Evolutionary conservation across 2,797 vertebrate genomes (phyloP), one percentile per base, ranked within the genome.

Genomic region (Brotula barbata): DNA sequence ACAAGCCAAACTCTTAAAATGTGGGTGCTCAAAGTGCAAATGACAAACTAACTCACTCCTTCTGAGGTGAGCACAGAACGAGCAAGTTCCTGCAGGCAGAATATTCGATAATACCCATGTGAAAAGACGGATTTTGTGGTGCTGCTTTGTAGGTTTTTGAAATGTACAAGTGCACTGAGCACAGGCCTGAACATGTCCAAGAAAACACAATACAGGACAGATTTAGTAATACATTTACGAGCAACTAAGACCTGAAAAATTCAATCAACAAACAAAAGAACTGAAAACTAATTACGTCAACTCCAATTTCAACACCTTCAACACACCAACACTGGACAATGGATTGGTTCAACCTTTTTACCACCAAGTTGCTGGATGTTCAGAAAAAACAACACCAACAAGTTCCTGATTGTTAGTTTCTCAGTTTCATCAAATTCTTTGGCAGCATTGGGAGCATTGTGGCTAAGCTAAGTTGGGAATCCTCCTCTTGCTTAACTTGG

Each of bases 81-180:
- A 33, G 64, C 74, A 69, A 7, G 75, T 80, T 67, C 58, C 10
- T 51, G 52, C 75, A 61, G 49, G 75, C 14, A 17, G 10, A 36
- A 25, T 40, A 10, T 3, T 53, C 11, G 14, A 2, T 6, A 21
- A 2, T 10, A 28, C 12, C 49, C 12, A 8, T n/a, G 17, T 14
- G 11, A 28, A 28, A 4, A 9, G 31, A 33, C 0, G n/a, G 44
- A 14, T 1, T 41, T 12, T 3, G 17, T 53, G 5, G 39, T 22
- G n/a, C 2, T 0, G 7, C 7, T 7, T 0, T 25, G 33, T n/a
- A 39, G 23, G 25, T 28, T 28, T 53, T 2, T 25, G 3, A 7
- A 34, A 23, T 7, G 5, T 2, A 25, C 7, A 33, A 7, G 22
- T 43, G 31, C 39, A 5, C 3, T 1, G 31, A 42, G 43, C 9